phyloP scores from a whole-genome alignment of 2,888 invertebrate genomes.

The Rhodophaea formosa region DNA sequence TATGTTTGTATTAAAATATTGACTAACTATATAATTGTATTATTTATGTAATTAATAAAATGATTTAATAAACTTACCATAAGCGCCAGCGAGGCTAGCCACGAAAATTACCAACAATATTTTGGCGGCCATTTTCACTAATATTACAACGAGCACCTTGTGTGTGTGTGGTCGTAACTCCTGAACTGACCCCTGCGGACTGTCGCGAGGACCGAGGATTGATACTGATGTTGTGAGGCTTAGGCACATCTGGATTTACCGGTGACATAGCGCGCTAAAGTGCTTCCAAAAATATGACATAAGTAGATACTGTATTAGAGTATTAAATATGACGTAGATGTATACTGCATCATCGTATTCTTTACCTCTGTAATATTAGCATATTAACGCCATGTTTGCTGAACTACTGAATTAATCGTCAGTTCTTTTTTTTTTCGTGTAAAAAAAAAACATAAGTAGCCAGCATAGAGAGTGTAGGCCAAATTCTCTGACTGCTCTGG shows the following conservation, averaged over 20 bases:
- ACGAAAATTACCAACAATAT: conserved; percentile 21
- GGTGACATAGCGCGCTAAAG: conserved; percentile 52
- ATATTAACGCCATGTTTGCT: too few relatives aligned
- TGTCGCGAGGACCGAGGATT: conserved; percentile 35
- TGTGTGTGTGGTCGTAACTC: conserved; percentile 17
- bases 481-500: too few relatives aligned
- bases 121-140: conserved; percentile 19
- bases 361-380: too few relatives aligned
- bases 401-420: too few relatives aligned
- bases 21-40: too few relatives aligned
- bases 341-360: too few relatives aligned
- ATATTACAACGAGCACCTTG: neutral
- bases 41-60: too few relatives aligned
- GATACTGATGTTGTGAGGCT: conserved; percentile 48
- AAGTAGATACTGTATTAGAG: neutral
- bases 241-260: conserved; percentile 56
- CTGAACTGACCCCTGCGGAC: conserved; percentile 12
- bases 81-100: conserved; percentile 18
- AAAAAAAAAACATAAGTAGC: too few relatives aligned
- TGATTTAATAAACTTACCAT: conserved; percentile 19
- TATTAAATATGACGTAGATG: too few relatives aligned
- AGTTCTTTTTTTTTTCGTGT: too few relatives aligned
- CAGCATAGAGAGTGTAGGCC: too few relatives aligned
- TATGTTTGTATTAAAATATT: too few relatives aligned
- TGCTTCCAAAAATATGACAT: conserved; percentile 19